Base-by-base conservation (phyloP, 2,113 vertebrate species). In the Phyllostomus hastatus region DNA sequence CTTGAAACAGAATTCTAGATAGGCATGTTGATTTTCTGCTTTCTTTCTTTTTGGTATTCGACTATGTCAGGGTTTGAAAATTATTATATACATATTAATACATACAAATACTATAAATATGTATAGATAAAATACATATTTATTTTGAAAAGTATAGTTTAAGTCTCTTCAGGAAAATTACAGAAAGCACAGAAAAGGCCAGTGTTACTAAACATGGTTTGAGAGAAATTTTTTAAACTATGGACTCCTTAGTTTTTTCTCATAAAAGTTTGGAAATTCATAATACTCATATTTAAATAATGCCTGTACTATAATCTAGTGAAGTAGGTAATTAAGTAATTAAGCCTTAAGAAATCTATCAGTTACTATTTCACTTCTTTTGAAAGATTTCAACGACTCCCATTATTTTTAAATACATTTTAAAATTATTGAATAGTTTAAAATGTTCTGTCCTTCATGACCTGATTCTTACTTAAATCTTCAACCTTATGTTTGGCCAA, bases 1-100 rank as follows among this genome's bases (percentile, higher is more conserved):
- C 16, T 93, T 91, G 22, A 93, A 89, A 66, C 41, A 61, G 38
- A 94, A 57, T 22, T 33, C n/a, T 48, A 72, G 6, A 33, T 48
- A 67, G n/a, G 2, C 14, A 85, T 57, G 26, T 84, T 48, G 15
- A 48, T 10, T 95, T 82, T 86, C 26, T 82, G 14, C 6, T 67
- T 93, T 85, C 50, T n/a, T 88, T 94, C 10, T 69, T 19, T 95
- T 89, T 82, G 67, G 82, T 85, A 89, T 85, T 84, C 6, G 64
- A n/a, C 4, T 91, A 4, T 4, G 43, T 10, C 8, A 67, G 33
- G 14, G 0, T 1, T 38, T 88, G 20, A 4, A 83, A 85, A 31
- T 75, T 75, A 75, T 52, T 73, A 50, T 24, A 57, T 31, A 24
- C 28, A 43, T 17, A 41, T 59, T 82, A 43, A 41, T 24, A 38